A percentile compares a stretch with the other conserved stretches of the same genome.
Evolutionary conservation across 2,113 vertebrate genomes (phyloP).

Genomic region (Urocolius indicus): DNA sequence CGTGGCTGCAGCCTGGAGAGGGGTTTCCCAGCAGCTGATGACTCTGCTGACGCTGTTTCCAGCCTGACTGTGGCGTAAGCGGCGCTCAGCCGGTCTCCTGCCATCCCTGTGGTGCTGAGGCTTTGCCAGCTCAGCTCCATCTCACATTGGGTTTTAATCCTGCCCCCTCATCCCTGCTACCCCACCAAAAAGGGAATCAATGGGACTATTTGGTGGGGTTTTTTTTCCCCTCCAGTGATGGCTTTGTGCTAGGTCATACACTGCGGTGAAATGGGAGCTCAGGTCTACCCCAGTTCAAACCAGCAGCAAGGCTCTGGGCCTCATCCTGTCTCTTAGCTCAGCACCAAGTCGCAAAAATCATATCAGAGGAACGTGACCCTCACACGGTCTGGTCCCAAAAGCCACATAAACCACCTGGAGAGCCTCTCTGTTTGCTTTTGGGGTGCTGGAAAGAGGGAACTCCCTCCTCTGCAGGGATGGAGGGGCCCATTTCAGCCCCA

Average conservation of each 20-base stretch:
- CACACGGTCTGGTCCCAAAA: neutral
- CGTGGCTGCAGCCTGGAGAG: too few relatives aligned
- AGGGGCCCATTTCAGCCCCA: too few relatives aligned
- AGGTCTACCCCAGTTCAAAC: neutral
- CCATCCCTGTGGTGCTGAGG: neutral
- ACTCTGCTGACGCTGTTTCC: neutral
- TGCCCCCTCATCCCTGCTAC: neutral
- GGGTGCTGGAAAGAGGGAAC: too few relatives aligned
- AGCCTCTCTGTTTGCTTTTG: accelerated
- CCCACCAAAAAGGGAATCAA: neutral
- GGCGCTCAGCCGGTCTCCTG: neutral
- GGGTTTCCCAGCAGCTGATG: neutral
- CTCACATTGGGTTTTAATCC: accelerated
- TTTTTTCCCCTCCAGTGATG: accelerated
- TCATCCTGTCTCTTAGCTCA: neutral
- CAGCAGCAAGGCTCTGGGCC: accelerated
- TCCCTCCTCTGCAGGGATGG: neutral
- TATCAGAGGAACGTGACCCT: neutral
- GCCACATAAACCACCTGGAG: accelerated
- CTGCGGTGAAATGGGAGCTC: neutral
- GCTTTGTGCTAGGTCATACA: neutral
- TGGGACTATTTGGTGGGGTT: neutral
- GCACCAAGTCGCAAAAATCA: neutral
- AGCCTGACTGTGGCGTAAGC: neutral
- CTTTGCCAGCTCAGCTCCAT: neutral